Conservation (phyloP, 2,888 invertebrate species). For the Rhagonycha lutea region DNA sequence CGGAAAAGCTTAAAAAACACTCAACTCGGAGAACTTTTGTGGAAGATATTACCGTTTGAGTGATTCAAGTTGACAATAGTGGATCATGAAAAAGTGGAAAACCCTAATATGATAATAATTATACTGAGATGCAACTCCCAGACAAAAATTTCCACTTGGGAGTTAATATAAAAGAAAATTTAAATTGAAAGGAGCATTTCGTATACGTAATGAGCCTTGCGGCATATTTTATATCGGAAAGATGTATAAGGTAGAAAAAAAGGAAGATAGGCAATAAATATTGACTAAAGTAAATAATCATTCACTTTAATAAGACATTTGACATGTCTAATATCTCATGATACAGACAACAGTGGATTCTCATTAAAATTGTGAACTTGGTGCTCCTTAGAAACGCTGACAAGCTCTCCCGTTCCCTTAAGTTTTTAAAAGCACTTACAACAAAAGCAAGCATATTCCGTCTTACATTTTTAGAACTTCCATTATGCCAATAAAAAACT, state of each 20-base stretch:
- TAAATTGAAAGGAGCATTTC: neutral
- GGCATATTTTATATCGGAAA: neutral
- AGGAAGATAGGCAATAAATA: slow-evolving; percentile 11
- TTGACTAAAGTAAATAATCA: slow-evolving; percentile 10
- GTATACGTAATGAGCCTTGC: neutral
- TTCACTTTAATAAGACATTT: slow-evolving; percentile 21
- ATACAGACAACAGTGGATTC: slow-evolving; percentile 16
- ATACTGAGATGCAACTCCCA: neutral
- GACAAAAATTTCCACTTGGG: neutral
- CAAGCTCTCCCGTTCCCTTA: slow-evolving; percentile 6
- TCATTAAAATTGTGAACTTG: slow-evolving; percentile 21
- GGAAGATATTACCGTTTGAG: neutral
- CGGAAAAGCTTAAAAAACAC: neutral
- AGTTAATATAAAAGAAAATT: neutral
- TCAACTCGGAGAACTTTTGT: neutral
- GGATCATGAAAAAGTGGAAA: neutral
- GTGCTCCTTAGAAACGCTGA: slow-evolving; percentile 12
- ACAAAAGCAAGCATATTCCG: slow-evolving; percentile 3
- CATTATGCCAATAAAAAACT: slow-evolving; percentile 11
- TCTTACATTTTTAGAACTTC: slow-evolving; percentile 9
- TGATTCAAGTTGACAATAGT: neutral
- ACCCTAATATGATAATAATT: neutral
- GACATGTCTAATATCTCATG: slow-evolving; percentile 13
- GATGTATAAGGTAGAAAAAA: neutral
- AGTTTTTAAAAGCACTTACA: slow-evolving; percentile 15